Evolutionary conservation across 2,113 vertebrate species (phyloP), one percentile per base, ranked within the genome.

Genomic region (Oceanodroma tethys): DNA sequence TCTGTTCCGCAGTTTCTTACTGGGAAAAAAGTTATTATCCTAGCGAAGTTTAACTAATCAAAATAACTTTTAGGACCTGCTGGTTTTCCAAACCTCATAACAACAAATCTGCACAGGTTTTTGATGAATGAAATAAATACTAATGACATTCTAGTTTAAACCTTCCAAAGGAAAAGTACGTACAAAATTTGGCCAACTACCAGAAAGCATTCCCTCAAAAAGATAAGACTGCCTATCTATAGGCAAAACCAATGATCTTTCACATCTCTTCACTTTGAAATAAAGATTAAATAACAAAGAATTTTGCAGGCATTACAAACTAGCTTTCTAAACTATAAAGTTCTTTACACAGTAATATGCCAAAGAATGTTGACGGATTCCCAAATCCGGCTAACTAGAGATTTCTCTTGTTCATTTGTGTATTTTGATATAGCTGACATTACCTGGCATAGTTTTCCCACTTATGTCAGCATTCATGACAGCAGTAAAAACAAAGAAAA

Each of bases 401-500:
- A 82, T 53, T 53, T 76, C 62, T 74, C 45, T 95, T 75, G 67
- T 62, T 56, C 5, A 13, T 84, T 91, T 93, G 70, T 63, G 50
- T 74, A 86, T 95, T 91, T 97, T 91, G 60, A 96, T 70, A 81
- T 53, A 97, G 98, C 98, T 98, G 98, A 98, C 98, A 97, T 98
- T 98, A 98, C 97, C 97, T 98, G 98, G 97, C 95, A 98, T 71
- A 98, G 97, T 95, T 97, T 98, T 98, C 95, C 98, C 98, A 98
- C 96, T 98, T 97, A 98, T 98, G 97, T 98, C 97, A 98, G 98
- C 97, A 96, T 93, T 98, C 98, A 98, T 98, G 98, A 98, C 91
- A 97, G 98, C 98, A 98, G 96, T 97, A 96, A 98, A 98, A 98
- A 98, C 97, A 98, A 98, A 98, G 97, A 98, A 97, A 98, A 97